phyloP scores from a whole-genome alignment of 1,140 invertebrate genomes.

The Drosophila nasuta region DNA sequence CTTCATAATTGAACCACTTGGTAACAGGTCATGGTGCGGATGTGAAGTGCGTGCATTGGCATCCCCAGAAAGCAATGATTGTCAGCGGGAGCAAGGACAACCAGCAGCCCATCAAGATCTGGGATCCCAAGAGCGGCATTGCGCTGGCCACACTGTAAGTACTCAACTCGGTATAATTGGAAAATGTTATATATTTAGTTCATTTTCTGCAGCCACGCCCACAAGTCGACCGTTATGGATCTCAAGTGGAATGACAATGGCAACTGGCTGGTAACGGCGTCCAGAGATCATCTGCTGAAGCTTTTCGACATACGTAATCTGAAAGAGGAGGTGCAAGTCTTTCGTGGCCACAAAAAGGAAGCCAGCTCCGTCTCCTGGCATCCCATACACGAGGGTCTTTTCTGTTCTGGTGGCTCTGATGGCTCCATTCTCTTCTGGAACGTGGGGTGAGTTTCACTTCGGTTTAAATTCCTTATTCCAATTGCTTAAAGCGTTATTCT shows the following conservation, averaged over 20 bases:
- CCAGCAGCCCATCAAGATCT: slow-evolving; percentile 99
- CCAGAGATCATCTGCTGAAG: slow-evolving; percentile 98
- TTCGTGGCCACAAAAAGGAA: slow-evolving; percentile 99
- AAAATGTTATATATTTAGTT: no score
- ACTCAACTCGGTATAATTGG: no score
- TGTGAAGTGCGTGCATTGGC: slow-evolving; percentile 99
- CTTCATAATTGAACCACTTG: not conserved
- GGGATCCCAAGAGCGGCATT: slow-evolving; percentile 98
- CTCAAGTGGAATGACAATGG: slow-evolving; percentile 99
- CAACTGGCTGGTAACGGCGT: slow-evolving; percentile 99
- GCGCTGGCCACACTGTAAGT: slow-evolving; percentile 92
- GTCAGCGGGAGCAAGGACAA: slow-evolving; percentile 99
- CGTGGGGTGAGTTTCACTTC: slow-evolving; percentile 90
- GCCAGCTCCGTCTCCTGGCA: slow-evolving; percentile 99
- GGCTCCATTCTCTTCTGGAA: slow-evolving; percentile 99
- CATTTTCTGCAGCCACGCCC: slow-evolving; percentile 92
- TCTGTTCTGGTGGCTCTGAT: slow-evolving; percentile 98
- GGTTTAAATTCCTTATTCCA: not conserved
- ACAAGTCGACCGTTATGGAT: slow-evolving; percentile 99
- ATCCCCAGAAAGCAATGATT: slow-evolving; percentile 98
- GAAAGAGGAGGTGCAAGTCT: slow-evolving; percentile 96
- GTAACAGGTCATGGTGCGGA: slow-evolving; percentile 97
- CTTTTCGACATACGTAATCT: slow-evolving; percentile 99
- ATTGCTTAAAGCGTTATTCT: not conserved
- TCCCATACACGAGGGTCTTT: slow-evolving; percentile 97